Conservation (phyloP, 2,888 invertebrate genomes). For the Aethes cnicana region DNA sequence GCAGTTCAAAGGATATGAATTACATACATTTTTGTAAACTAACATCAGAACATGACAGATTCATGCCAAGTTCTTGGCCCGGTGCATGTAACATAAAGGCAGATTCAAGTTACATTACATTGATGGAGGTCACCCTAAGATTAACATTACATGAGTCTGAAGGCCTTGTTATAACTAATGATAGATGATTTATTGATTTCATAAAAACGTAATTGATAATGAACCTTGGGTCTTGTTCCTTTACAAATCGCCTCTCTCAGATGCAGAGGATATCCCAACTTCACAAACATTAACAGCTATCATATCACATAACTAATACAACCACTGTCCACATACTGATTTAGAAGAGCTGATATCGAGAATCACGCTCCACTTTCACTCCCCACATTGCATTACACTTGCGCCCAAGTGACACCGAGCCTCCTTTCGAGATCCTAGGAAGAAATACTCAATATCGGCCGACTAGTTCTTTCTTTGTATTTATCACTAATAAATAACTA, state of each 20-base stretch:
- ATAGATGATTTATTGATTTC: too few species aligned
- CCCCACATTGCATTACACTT: not conserved
- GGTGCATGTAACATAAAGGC: too few species aligned
- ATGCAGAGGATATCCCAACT: too few species aligned
- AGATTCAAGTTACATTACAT: too few species aligned
- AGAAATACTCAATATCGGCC: conserved; percentile 13
- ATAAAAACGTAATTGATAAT: too few species aligned
- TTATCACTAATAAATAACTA: conserved; percentile 51
- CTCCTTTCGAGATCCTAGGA: conserved; percentile 7
- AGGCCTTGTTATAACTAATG: too few species aligned
- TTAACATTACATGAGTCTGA: too few species aligned
- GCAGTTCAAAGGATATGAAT: not conserved
- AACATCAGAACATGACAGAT: too few species aligned
- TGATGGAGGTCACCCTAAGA: too few species aligned
- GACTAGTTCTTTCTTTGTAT: conserved; percentile 53
- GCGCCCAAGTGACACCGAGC: conserved; percentile 9
- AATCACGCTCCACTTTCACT: conserved; percentile 3
- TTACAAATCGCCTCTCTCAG: too few species aligned
- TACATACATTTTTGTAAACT: conserved; percentile 3
- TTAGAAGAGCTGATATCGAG: conserved; percentile 9
- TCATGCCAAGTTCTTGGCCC: too few species aligned
- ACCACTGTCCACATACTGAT: conserved; percentile 22
- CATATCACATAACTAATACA: conserved; percentile 29
- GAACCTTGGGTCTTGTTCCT: too few species aligned
- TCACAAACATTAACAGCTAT: conserved; percentile 24